A percentile compares a stretch with the other conserved stretches of the same genome.
Conservation (phyloP, 2,888 invertebrate species). For the Oscheius myriophilus region DNA sequence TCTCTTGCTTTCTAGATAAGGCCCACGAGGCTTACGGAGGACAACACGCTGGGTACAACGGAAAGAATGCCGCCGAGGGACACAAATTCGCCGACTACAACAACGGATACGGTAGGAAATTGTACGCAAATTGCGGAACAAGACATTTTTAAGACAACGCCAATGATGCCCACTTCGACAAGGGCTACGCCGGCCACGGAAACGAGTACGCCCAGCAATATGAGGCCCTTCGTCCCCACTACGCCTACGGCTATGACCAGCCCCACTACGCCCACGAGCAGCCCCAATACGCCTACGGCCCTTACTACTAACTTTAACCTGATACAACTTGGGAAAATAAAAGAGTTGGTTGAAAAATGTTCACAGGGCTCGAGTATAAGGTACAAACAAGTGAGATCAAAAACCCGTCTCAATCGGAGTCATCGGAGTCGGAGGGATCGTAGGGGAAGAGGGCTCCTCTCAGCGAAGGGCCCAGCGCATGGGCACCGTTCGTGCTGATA, state of each 20-base stretch:
- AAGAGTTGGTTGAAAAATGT: too few species aligned
- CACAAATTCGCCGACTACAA: conserved; percentile 38
- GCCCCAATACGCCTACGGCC: too few species aligned
- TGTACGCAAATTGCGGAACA: background rate
- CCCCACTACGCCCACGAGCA: too few species aligned
- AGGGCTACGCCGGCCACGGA: conserved; percentile 53
- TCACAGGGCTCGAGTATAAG: too few species aligned
- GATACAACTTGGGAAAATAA: too few species aligned
- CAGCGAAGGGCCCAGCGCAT: too few species aligned
- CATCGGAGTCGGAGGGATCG: too few species aligned
- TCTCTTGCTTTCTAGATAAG: conserved; percentile 41
- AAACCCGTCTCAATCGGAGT: too few species aligned
- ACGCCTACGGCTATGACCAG: conserved; percentile 41
- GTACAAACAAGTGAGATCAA: too few species aligned
- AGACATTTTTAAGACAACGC: conserved; percentile 33
- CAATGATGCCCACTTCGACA: conserved; percentile 52
- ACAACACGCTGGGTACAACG: conserved; percentile 47
- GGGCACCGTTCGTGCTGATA: too few species aligned
- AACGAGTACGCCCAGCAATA: conserved; percentile 45
- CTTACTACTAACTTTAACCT: too few species aligned
- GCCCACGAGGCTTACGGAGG: conserved; percentile 49
- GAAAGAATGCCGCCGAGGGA: conserved; percentile 51
- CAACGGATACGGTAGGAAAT: conserved; percentile 36
- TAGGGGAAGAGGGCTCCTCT: too few species aligned
- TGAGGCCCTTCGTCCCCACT: conserved; percentile 34